Base-by-base conservation (phyloP, 2,797 vertebrate species). In the Calcarius lapponicus region DNA sequence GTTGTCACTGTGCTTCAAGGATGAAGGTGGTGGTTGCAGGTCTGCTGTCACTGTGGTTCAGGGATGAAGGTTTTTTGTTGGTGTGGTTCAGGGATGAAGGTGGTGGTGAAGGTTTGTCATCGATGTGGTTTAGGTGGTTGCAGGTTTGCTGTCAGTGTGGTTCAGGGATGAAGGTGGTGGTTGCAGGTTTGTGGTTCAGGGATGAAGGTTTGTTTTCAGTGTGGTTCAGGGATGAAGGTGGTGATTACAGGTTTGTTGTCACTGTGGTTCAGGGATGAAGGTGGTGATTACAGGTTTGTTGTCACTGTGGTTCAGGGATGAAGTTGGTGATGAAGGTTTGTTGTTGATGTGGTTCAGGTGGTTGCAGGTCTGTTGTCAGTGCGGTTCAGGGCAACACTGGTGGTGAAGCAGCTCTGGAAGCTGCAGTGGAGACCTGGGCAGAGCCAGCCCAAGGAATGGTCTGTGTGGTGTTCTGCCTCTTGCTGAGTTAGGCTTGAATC, bases 21-120 rank as follows among this genome's bases (percentile, higher is more conserved):
- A 25, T 15, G 26, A 26, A 60, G 42, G 34, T 9, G 45, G 38
- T 11, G 26, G 29, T 34, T 7, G 11, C 0, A 61, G 45, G 19
- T n/a, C n/a, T 29, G 7, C 1, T 8, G 6, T 36, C 4, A 2
- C 0, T 51, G 9, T 34, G 25, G 31, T 24, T 36, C 20, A 36
- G 32, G 14, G 24, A 2, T 50, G 29, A 5, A 32, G 48, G 48
- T 28, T 43, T 43, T 17, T 19, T 19, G 42, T 43, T 17, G 19
- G 4, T 43, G 45, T 4, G 22, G 34, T 17, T n/a, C 24, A 42
- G 50, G 16, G 54, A 12, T 47, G 21, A 22, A 47, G 45, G 45
- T 47, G 45, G 11, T 45, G 45, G 6, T 21, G 45, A 22, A 45
- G 11, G 45, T 47, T 22, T 47, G 3, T 47, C 3, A 2, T 47